Conservation (phyloP, 64 coral and sea anemone species). For the Montipora cactus region DNA sequence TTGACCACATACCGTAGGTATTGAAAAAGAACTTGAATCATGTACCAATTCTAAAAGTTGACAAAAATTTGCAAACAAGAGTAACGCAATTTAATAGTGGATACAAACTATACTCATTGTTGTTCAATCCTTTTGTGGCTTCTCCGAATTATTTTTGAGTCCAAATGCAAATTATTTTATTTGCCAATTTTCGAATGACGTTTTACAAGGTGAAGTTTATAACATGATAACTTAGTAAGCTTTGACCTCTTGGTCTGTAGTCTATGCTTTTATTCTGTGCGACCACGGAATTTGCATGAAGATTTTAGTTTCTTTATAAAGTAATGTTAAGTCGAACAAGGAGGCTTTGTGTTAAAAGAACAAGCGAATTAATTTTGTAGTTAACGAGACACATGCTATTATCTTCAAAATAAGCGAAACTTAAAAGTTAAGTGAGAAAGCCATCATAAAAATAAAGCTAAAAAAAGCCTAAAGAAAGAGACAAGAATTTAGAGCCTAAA, state of each 20-base stretch:
- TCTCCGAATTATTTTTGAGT: not conserved
- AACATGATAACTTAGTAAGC: not conserved
- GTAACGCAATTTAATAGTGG: too few relatives aligned
- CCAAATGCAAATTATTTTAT: not conserved
- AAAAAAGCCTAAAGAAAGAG: not conserved
- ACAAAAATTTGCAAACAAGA: not conserved
- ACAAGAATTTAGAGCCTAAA: not conserved
- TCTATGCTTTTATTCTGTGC: not conserved
- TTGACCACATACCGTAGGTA: too few relatives aligned
- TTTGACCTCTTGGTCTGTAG: not conserved
- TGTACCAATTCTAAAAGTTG: not conserved
- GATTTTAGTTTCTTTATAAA: not conserved
- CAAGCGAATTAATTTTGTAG: not conserved
- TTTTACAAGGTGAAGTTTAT: not conserved
- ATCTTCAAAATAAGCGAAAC: too few relatives aligned
- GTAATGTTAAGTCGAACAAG: not conserved
- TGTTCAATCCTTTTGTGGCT: not conserved
- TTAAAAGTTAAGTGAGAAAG: too few relatives aligned
- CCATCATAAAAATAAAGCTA: not conserved
- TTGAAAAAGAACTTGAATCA: too few relatives aligned
- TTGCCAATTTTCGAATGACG: not conserved
- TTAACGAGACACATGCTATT: too few relatives aligned
- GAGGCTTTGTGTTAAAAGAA: not conserved
- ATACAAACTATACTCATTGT: too few relatives aligned
- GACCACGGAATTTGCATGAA: slow-evolving; percentile 8